phyloP scores from a whole-genome alignment of 2,797 vertebrate species.

The Chelon auratus region DNA sequence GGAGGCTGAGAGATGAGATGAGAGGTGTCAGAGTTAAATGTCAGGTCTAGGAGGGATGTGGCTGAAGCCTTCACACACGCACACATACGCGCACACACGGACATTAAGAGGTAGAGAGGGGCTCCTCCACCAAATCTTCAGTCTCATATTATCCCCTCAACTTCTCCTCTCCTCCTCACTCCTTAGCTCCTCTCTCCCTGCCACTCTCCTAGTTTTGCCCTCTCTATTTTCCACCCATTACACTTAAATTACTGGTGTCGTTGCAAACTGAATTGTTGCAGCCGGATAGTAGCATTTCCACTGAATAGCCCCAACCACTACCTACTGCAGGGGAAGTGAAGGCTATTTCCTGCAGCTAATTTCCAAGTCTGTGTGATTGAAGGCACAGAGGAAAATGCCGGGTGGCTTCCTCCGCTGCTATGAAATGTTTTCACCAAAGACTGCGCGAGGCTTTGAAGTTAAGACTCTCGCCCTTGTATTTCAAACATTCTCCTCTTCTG shows the following conservation, averaged over 20 bases:
- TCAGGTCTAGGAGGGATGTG: conserved; percentile 75
- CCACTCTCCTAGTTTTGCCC: conserved; percentile 60
- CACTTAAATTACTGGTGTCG: conserved; percentile 73
- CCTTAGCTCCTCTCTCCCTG: conserved; percentile 41
- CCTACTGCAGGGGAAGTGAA: conserved; percentile 62
- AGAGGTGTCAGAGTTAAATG: conserved; percentile 84
- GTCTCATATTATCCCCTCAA: conserved; percentile 64
- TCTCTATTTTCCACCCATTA: conserved; percentile 69
- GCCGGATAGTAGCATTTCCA: conserved; percentile 57
- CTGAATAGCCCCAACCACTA: conserved; percentile 46
- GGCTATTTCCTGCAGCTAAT: conserved; percentile 75
- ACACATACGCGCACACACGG: conserved; percentile 15
- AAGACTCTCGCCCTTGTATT: conserved; percentile 59
- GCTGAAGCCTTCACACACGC: conserved; percentile 53
- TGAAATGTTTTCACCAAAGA: conserved; percentile 76
- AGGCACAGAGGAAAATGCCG: conserved; percentile 68
- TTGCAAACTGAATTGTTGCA: conserved; percentile 71
- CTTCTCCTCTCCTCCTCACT: conserved; percentile 43
- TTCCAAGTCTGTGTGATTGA: conserved; percentile 75
- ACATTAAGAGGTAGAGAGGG: conserved; percentile 36
- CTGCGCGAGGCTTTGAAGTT: conserved; percentile 75
- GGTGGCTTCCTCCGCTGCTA: conserved; percentile 74
- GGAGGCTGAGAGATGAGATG: conserved; percentile 75
- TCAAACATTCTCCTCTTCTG: conserved; percentile 64
- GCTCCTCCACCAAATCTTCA: conserved; percentile 45